Conservation (phyloP, 92 coral and sea anemone genomes). For the Plumapathes pennacea region DNA sequence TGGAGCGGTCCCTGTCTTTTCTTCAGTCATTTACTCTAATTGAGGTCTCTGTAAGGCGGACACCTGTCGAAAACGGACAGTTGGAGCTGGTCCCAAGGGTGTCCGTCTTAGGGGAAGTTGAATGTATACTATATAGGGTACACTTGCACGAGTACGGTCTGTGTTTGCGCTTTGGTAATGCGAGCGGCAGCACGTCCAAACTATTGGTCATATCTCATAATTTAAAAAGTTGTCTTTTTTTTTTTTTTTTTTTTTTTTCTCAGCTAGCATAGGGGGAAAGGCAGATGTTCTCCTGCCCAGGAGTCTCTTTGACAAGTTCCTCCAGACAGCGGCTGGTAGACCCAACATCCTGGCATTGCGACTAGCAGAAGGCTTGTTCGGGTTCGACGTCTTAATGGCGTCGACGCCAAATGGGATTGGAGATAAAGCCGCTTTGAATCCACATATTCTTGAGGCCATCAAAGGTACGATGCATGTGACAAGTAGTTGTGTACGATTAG, state of each 20-base stretch:
- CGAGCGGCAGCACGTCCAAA: too few relatives aligned
- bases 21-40: too few relatives aligned
- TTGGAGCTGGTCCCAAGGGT: too few relatives aligned
- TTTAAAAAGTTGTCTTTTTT: too few relatives aligned
- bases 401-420: conserved; percentile 55
- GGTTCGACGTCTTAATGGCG: conserved; percentile 45
- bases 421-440: conserved; percentile 34
- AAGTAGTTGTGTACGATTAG: not conserved
- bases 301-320: conserved; percentile 36
- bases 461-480: conserved; percentile 31
- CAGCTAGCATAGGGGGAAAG: conserved; percentile 41
- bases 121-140: too few relatives aligned
- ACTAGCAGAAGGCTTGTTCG: conserved; percentile 56
- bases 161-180: too few relatives aligned
- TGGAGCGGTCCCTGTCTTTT: too few relatives aligned
- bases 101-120: too few relatives aligned
- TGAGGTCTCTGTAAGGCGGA: too few relatives aligned
- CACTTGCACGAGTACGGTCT: too few relatives aligned
- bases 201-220: too few relatives aligned
- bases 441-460: conserved; percentile 46
- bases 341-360: conserved; percentile 52
- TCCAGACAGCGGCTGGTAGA: conserved; percentile 29
- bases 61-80: too few relatives aligned
- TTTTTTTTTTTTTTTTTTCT: not conserved
- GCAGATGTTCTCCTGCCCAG: conserved; percentile 34